Percentiles rank a stretch among this genome's conserved stretches.
Evolutionary conservation across 2,113 vertebrate genomes (phyloP).

Genomic region (Erinaceus europaeus): DNA sequence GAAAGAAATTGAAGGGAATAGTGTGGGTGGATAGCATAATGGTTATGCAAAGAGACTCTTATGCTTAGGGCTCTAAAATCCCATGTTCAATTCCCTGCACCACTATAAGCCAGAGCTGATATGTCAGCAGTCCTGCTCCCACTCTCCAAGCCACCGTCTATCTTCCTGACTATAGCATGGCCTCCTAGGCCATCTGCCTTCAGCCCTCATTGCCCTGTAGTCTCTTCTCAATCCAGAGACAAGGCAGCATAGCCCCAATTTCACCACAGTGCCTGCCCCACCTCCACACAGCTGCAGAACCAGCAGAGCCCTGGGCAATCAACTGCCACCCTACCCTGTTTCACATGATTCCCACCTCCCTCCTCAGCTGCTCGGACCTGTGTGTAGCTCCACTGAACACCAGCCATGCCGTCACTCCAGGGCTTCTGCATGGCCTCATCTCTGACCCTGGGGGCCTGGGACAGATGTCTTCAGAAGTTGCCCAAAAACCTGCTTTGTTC

Average conservation of each 20-base stretch:
- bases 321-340: neutral
- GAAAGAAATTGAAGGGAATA: too few relatives aligned
- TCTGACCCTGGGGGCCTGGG: too few relatives aligned
- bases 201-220: neutral
- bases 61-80: slow-evolving; percentile 5
- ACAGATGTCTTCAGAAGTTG: neutral
- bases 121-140: neutral
- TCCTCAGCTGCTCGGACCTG: neutral
- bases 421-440: neutral
- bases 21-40: too few relatives aligned
- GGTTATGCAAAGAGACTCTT: too few relatives aligned
- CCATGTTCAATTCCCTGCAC: neutral
- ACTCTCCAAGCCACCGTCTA: neutral
- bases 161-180: neutral
- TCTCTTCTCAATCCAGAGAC: neutral
- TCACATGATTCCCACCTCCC: neutral
- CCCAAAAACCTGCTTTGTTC: neutral
- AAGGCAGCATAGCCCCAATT: neutral
- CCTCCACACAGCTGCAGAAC: neutral
- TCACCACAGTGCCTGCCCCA: neutral
- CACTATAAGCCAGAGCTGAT: neutral
- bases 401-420: neutral
- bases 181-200: neutral
- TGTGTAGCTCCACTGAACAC: neutral
- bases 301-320: neutral